Evolutionary conservation across 2,888 invertebrate genomes (phyloP).

Genomic region (Strigamia crassipes): DNA sequence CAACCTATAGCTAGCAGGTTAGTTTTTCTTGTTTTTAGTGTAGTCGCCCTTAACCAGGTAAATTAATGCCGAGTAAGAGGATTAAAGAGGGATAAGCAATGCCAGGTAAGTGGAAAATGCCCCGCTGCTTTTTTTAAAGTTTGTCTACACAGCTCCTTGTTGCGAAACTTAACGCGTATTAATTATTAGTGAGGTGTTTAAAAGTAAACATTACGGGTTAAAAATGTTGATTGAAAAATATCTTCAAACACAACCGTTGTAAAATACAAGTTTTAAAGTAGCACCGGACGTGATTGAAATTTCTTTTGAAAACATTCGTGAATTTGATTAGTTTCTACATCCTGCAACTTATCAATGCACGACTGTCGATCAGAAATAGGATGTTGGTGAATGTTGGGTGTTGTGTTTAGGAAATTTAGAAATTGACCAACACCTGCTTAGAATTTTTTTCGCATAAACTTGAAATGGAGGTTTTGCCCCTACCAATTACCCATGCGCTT

Average conservation of each 20-base stretch:
- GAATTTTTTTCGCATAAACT: not conserved
- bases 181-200: too few relatives aligned
- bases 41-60: not conserved
- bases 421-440: not conserved
- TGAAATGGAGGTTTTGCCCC: conserved; percentile 11
- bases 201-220: too few relatives aligned
- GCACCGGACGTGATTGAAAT: not conserved
- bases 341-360: not conserved
- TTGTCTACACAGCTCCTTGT: too few relatives aligned
- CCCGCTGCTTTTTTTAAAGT: too few relatives aligned
- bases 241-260: not conserved
- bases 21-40: conserved; percentile 3
- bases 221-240: not conserved
- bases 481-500: conserved; percentile 26
- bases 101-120: too few relatives aligned
- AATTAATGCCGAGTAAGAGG: not conserved
- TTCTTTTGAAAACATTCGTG: not conserved
- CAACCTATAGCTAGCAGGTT: conserved; percentile 11
- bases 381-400: not conserved
- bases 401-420: not conserved
- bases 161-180: too few relatives aligned
- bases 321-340: not conserved
- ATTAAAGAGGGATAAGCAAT: not conserved
- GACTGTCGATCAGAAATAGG: conserved; percentile 7
- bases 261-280: not conserved